Evolutionary conservation across 2,797 vertebrate genomes (phyloP).

Genomic region (Acanthiza pusilla): DNA sequence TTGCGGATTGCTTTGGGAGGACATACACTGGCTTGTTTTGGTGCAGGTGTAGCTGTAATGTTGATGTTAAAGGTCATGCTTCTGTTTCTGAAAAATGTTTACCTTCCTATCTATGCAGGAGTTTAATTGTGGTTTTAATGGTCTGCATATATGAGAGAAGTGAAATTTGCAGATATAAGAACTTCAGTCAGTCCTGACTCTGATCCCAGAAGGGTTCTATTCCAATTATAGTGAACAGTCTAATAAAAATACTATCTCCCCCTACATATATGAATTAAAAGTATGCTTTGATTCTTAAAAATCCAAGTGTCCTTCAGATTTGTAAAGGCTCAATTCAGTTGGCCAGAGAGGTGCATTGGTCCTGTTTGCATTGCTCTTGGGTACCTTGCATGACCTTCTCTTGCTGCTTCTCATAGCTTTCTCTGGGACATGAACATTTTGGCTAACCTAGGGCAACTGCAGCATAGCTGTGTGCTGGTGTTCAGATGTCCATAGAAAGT

Average conservation of each 20-base stretch:
- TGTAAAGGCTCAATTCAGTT: background rate
- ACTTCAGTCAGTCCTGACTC: background rate
- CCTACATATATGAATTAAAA: background rate
- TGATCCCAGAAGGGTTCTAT: background rate
- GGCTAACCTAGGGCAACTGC: background rate
- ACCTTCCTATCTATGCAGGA: background rate
- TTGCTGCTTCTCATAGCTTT: background rate
- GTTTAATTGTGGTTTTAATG: background rate
- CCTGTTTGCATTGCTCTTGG: background rate
- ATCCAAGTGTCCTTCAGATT: background rate
- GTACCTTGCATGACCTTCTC: background rate
- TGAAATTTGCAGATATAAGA: background rate
- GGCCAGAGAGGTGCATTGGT: background rate
- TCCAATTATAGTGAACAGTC: background rate
- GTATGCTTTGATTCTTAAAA: background rate
- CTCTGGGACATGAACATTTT: background rate
- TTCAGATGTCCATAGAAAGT: background rate
- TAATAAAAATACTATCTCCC: background rate
- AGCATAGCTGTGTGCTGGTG: background rate
- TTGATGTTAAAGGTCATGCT: background rate
- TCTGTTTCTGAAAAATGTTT: background rate
- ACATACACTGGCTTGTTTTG: background rate
- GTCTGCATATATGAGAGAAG: background rate
- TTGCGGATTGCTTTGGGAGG: background rate
- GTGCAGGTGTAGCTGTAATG: background rate